Conservation (phyloP, 2,113 vertebrate genomes). For the Herpailurus yagouaroundi region DNA sequence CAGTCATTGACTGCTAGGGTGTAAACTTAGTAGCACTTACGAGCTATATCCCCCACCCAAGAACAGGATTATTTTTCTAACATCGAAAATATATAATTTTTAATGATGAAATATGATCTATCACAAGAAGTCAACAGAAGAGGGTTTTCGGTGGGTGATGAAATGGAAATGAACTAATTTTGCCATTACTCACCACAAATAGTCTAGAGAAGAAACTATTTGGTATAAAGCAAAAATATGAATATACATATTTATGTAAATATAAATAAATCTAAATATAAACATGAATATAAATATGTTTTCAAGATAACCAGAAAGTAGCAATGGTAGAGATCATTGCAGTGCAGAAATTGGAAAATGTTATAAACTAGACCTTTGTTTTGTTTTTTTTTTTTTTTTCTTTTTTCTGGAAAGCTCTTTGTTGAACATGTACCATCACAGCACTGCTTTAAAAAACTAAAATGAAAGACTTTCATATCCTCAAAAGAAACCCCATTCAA, state of each 20-base stretch:
- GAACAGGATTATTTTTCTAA: not conserved
- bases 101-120: not conserved
- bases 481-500: not conserved
- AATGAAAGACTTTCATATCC: not conserved
- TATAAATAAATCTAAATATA: not conserved
- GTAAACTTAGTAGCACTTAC: not conserved
- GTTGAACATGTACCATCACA: not conserved
- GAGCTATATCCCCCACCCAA: not conserved
- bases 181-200: not conserved
- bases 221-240: not conserved
- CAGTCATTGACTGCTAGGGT: not conserved
- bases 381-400: not conserved
- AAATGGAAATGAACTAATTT: conserved; percentile 27
- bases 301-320: not conserved
- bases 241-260: not conserved
- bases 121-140: not conserved
- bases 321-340: not conserved
- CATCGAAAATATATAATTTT: not conserved
- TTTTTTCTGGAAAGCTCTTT: not conserved
- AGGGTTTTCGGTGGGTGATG: not conserved
- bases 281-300: not conserved
- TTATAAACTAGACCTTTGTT: not conserved
- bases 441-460: not conserved
- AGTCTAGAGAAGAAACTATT: not conserved
- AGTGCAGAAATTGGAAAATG: not conserved